Conservation (phyloP, 1,140 invertebrate genomes). For the Tetramorium parvispinum region DNA sequence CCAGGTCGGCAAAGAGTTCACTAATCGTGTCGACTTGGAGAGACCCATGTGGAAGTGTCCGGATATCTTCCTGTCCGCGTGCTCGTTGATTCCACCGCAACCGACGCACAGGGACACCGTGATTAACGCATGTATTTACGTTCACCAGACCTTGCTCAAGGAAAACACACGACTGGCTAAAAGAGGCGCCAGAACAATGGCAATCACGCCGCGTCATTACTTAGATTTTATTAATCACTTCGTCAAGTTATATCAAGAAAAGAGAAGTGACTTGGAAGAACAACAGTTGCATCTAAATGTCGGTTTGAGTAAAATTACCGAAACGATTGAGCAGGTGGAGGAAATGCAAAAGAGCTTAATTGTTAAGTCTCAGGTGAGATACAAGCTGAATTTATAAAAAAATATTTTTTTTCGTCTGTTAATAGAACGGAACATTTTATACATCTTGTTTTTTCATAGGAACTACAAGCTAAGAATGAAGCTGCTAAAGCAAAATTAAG, state of each 20-base stretch:
- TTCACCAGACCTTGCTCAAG: constrained; percentile 98
- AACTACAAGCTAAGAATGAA: constrained; percentile 99
- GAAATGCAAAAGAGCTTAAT: constrained; percentile 99
- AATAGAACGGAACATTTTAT: too few species aligned
- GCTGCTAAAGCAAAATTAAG: constrained; percentile 99
- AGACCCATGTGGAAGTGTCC: constrained; percentile 93
- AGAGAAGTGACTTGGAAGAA: constrained; percentile 98
- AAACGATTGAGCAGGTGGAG: constrained; percentile 99
- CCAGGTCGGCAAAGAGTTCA: constrained; percentile 97
- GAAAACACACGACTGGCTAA: constrained; percentile 96
- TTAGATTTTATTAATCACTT: constrained; percentile 99
- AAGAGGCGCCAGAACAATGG: constrained; percentile 97
- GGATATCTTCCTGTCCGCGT: constrained; percentile 95
- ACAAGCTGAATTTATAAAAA: background rate
- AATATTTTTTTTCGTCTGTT: background rate
- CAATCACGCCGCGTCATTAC: constrained; percentile 99
- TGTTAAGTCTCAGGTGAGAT: constrained; percentile 93
- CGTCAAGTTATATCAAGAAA: constrained; percentile 99
- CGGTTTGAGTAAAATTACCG: constrained; percentile 98
- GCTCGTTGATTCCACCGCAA: constrained; percentile 90
- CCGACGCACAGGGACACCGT: constrained; percentile 97
- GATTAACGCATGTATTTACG: constrained; percentile 99
- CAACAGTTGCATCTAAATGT: constrained; percentile 99
- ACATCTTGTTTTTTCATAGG: constrained; percentile 84
- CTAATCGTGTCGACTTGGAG: constrained; percentile 93